Conservation (phyloP, 2,113 vertebrate species). For the Equus przewalskii region DNA sequence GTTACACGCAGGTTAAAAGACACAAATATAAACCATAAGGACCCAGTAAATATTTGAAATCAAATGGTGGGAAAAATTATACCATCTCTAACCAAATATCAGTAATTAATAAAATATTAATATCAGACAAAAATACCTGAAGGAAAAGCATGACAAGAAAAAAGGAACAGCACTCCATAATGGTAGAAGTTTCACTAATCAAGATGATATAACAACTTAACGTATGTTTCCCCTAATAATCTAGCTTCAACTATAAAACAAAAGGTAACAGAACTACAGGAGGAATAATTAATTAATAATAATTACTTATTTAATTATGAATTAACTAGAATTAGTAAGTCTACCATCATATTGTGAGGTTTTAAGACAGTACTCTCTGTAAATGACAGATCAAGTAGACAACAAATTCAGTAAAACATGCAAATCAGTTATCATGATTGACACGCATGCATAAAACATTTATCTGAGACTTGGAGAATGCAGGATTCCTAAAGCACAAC, state of each 20-base stretch:
- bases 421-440: neutral
- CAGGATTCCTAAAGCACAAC: neutral
- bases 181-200: neutral
- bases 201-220: neutral
- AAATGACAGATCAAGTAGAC: neutral
- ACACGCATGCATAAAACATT: neutral
- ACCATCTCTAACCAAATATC: neutral
- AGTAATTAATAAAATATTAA: neutral
- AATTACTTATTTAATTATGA: too few species aligned
- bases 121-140: neutral
- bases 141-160: neutral
- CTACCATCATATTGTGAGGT: neutral
- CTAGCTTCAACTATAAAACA: neutral
- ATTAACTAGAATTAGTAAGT: neutral
- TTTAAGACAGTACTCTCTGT: neutral
- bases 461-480: neutral
- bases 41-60: neutral
- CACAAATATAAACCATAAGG: neutral
- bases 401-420: neutral
- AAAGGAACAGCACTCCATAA: neutral
- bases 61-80: neutral
- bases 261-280: neutral
- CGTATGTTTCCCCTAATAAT: neutral
- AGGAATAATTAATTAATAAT: neutral
- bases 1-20: neutral